Percentiles rank a stretch among this genome's conserved stretches.
These are phyloP conservation scores for Lagothrix lagotricha DNA, from an alignment of 2,797 vertebrate species.

Conservation along the genomic window DNA sequence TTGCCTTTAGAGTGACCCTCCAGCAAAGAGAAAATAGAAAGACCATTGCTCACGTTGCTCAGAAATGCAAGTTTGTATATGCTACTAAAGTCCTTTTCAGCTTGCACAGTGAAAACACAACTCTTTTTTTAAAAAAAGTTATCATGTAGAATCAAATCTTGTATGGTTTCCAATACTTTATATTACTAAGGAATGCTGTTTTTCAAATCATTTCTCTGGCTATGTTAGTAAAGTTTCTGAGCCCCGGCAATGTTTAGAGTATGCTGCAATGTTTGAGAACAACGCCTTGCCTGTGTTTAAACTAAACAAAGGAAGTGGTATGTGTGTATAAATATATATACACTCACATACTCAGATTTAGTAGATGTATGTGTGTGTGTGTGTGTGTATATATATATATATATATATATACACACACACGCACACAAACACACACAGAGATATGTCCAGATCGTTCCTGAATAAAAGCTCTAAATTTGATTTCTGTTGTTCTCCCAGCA, in stretches of 20 bases:
- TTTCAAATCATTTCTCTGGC: background rate
- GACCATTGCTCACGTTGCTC: background rate
- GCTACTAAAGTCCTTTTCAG: background rate
- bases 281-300: background rate
- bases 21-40: conserved; percentile 29
- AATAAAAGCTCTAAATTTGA: background rate
- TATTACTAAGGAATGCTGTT: background rate
- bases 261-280: background rate
- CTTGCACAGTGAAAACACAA: background rate
- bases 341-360: background rate
- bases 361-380: too few relatives aligned
- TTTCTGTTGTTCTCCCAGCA: background rate
- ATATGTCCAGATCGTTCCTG: background rate
- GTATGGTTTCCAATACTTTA: background rate
- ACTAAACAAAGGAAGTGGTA: background rate
- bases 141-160: background rate
- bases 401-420: background rate
- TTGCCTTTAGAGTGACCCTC: background rate
- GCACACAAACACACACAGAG: background rate
- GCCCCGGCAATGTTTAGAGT: background rate
- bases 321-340: background rate
- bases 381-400: background rate
- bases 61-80: background rate
- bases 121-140: background rate
- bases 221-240: background rate